phyloP scores from a whole-genome alignment of 2,113 vertebrate species.

The Rhombomys opimus region DNA sequence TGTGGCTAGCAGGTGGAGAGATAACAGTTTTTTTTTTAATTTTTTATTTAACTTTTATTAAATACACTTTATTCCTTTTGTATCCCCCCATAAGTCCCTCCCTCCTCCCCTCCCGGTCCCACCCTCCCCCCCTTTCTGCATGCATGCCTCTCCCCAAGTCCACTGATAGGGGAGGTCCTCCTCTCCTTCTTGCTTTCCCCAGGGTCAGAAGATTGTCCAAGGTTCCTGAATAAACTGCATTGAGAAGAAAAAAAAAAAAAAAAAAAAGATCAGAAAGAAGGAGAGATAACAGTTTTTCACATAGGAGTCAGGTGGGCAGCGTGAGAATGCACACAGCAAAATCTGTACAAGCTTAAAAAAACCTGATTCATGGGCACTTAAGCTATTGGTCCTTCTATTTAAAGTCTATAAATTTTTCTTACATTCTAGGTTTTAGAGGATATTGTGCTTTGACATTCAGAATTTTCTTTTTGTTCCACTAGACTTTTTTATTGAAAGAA shows the following conservation, averaged over 20 bases:
- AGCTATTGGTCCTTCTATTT: not conserved
- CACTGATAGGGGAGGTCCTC: no score
- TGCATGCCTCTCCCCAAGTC: no score
- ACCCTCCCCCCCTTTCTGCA: no score
- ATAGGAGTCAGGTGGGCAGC: not conserved
- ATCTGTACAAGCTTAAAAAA: not conserved
- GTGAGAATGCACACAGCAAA: not conserved
- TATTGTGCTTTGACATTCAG: not conserved
- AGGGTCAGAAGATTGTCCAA: no score
- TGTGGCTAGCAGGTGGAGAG: not conserved
- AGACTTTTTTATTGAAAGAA: slow-evolving; percentile 10
- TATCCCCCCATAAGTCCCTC: no score
- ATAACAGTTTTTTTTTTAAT: not conserved
- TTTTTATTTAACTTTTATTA: no score
- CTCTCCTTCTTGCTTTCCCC: no score
- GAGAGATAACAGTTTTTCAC: not conserved
- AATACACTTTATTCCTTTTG: no score
- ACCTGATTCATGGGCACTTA: not conserved
- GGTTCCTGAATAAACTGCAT: no score
- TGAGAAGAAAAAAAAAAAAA: no score
- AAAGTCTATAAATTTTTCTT: not conserved
- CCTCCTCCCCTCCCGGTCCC: no score
- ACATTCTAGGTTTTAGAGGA: not conserved
- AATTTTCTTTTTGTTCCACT: slow-evolving; percentile 4
- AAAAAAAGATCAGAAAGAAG: no score